Percentiles rank a stretch among this genome's conserved stretches.
These are phyloP conservation scores for Coreoperca whiteheadi DNA, from an alignment of 2,113 vertebrate genomes.

Conservation along the genomic window DNA sequence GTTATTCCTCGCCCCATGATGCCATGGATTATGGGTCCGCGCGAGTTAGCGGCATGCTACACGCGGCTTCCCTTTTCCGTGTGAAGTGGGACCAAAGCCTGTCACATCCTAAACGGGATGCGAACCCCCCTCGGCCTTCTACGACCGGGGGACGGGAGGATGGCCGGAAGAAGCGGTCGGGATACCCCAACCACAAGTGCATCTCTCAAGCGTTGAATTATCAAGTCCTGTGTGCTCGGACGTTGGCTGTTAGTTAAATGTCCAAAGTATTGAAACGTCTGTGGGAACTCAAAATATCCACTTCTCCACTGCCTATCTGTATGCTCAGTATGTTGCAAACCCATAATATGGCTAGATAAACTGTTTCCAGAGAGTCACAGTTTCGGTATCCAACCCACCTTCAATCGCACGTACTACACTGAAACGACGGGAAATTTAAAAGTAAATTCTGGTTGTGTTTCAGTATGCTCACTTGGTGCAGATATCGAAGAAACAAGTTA, in stretches of 20 bases:
- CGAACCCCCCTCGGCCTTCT: too few relatives aligned
- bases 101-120: neutral
- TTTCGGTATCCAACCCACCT: neutral
- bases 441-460: neutral
- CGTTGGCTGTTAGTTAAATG: too few relatives aligned
- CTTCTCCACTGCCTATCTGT: too few relatives aligned
- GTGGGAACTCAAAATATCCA: too few relatives aligned
- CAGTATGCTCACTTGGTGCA: neutral
- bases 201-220: too few relatives aligned
- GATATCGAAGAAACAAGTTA: neutral
- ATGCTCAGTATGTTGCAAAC: too few relatives aligned
- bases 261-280: too few relatives aligned
- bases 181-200: too few relatives aligned
- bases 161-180: too few relatives aligned
- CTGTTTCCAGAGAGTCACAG: neutral
- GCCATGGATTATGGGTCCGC: neutral
- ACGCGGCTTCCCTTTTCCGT: neutral
- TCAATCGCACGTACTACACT: neutral
- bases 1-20: too few relatives aligned
- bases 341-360: neutral
- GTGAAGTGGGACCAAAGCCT: neutral
- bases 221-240: too few relatives aligned
- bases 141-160: too few relatives aligned
- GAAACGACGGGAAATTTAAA: neutral
- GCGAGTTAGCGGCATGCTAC: neutral